These are phyloP conservation scores for Sinocyclocheilus anophthalmus DNA, from an alignment of 2,113 vertebrate species.

Conservation along the genomic window DNA sequence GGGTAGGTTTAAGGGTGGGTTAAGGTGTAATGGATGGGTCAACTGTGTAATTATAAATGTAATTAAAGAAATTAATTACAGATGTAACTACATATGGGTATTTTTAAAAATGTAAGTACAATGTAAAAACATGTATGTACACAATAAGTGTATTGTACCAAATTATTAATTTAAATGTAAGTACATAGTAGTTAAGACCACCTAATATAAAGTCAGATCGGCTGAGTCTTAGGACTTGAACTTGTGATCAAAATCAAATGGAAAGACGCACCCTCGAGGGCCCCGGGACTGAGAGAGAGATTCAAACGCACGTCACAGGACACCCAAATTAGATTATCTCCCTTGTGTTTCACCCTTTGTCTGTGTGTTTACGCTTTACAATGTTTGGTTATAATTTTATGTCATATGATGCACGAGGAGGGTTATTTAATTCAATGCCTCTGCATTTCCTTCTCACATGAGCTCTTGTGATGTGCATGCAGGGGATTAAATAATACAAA, in stretches of 20 bases:
- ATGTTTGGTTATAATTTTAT: slow-evolving; percentile 37
- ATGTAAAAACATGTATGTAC: no score
- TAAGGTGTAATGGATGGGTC: no score
- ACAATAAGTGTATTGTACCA: no score
- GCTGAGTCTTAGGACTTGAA: slow-evolving; percentile 47
- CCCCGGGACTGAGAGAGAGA: not conserved
- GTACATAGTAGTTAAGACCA: no score
- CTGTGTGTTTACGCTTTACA: not conserved
- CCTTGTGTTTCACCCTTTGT: slow-evolving; percentile 45
- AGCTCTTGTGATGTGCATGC: slow-evolving; percentile 1
- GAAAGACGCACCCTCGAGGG: slow-evolving; percentile 40
- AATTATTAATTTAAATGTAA: no score
- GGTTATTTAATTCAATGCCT: slow-evolving; percentile 8
- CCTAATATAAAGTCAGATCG: not conserved
- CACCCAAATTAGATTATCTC: slow-evolving; percentile 63
- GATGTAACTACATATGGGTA: no score
- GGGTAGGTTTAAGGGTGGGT: no score
- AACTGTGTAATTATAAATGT: no score
- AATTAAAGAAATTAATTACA: no score
- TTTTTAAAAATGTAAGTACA: no score
- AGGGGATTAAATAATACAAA: not conserved
- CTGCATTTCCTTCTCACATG: slow-evolving; percentile 14
- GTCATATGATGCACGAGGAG: slow-evolving; percentile 30
- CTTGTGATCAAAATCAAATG: slow-evolving; percentile 54
- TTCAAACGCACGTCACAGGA: slow-evolving; percentile 63